Percentiles rank a stretch among this genome's conserved stretches.
These are phyloP conservation scores for Moxostoma hubbsi DNA, from an alignment of 2,797 vertebrate genomes.

Conservation along the genomic window DNA sequence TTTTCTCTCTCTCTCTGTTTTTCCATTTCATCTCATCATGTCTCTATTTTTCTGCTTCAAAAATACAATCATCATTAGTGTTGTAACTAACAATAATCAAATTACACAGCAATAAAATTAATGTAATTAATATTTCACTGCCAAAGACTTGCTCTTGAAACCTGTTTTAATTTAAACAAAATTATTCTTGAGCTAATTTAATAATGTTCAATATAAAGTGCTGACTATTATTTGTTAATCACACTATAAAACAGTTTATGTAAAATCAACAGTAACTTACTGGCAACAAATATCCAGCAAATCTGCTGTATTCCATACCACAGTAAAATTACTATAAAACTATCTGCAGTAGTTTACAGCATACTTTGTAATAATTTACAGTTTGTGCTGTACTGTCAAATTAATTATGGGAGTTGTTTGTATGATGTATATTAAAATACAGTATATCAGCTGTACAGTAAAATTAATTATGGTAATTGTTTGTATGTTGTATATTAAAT, in stretches of 20 bases:
- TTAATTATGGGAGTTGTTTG: too few relatives aligned
- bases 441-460: too few relatives aligned
- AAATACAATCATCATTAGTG: slow-evolving; percentile 35
- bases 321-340: too few relatives aligned
- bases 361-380: too few relatives aligned
- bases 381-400: too few relatives aligned
- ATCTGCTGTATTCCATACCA: too few relatives aligned
- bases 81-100: slow-evolving; percentile 37
- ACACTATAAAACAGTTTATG: neutral
- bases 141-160: slow-evolving; percentile 21
- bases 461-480: too few relatives aligned
- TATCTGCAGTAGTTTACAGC: too few relatives aligned
- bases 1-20: neutral
- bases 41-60: slow-evolving; percentile 3
- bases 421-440: too few relatives aligned
- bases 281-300: too few relatives aligned
- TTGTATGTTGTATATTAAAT: too few relatives aligned
- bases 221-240: slow-evolving; percentile 14
- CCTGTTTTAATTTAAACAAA: slow-evolving; percentile 25
- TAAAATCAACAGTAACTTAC: neutral
- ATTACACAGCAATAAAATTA: slow-evolving; percentile 37
- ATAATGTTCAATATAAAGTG: slow-evolving; percentile 7
- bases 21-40: neutral
- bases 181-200: slow-evolving; percentile 3
- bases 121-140: slow-evolving; percentile 23